Evolutionary conservation across 1,140 invertebrate genomes (phyloP).

Genomic region (Bombus consobrinus): DNA sequence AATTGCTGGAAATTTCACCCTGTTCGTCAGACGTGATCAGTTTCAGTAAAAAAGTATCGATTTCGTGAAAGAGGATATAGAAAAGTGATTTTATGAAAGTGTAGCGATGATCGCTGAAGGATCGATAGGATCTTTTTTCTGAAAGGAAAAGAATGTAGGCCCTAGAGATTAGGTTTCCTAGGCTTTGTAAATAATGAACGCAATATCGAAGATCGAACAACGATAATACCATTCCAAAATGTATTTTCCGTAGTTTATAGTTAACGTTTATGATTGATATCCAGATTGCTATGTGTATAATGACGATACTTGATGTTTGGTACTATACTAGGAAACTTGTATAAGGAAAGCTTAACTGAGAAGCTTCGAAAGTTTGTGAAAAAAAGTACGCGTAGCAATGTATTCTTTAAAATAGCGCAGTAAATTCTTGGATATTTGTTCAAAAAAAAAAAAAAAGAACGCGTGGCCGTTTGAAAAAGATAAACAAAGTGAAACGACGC

Average conservation of each 20-base stretch:
- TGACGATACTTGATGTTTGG: too few relatives aligned
- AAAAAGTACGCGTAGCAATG: too few relatives aligned
- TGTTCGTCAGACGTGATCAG: not conserved
- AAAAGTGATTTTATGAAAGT: slow-evolving; percentile 45
- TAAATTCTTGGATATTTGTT: not conserved
- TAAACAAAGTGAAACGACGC: not conserved
- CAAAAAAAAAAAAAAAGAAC: not conserved
- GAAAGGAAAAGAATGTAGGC: too few relatives aligned
- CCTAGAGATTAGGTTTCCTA: not conserved
- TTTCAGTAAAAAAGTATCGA: slow-evolving; percentile 9
- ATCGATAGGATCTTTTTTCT: not conserved
- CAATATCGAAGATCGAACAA: too few relatives aligned
- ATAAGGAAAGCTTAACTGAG: too few relatives aligned
- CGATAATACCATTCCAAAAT: too few relatives aligned
- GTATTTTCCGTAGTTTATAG: too few relatives aligned
- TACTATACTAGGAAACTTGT: too few relatives aligned
- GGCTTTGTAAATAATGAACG: not conserved
- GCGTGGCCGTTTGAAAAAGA: not conserved
- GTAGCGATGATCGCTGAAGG: not conserved
- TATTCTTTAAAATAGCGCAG: not conserved
- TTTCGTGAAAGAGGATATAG: slow-evolving; percentile 50
- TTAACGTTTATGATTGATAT: too few relatives aligned
- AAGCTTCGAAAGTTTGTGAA: too few relatives aligned
- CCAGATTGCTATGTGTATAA: too few relatives aligned
- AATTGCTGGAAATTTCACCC: slow-evolving; percentile 49